phyloP scores from a whole-genome alignment of 1,140 invertebrate genomes.

The Sitophilus oryzae region DNA sequence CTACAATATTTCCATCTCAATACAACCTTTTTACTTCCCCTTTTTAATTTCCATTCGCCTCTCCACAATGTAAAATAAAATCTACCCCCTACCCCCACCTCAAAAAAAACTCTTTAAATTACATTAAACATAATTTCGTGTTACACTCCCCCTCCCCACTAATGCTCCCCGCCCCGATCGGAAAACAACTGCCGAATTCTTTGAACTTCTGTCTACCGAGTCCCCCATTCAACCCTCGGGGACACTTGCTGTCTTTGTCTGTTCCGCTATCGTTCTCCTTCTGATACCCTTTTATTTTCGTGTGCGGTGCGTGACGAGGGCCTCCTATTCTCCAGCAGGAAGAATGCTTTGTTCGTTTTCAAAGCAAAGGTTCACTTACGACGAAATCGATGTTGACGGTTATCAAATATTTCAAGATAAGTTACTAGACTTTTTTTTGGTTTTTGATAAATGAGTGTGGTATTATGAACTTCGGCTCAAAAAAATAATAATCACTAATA shows the following conservation, averaged over 20 bases:
- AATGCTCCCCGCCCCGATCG: too few species aligned
- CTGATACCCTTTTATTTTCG: too few species aligned
- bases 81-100: neutral
- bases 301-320: neutral
- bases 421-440: too few species aligned
- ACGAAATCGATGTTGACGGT: too few species aligned
- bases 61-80: neutral
- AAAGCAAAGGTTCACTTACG: too few species aligned
- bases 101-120: neutral
- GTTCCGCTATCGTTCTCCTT: too few species aligned
- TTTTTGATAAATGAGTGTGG: too few species aligned
- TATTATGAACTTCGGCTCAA: too few species aligned
- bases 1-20: neutral
- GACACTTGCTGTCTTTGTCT: neutral
- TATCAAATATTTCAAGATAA: too few species aligned
- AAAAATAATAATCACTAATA: too few species aligned
- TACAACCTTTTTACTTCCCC: neutral
- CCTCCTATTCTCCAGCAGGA: neutral
- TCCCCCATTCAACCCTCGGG: neutral
- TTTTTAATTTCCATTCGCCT: neutral
- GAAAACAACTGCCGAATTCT: neutral
- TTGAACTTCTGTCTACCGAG: neutral
- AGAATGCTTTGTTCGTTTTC: neutral
- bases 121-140: neutral
- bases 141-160: neutral